Evolutionary conservation across 2,888 invertebrate genomes (phyloP).

Genomic region (Tiliacea citrago): DNA sequence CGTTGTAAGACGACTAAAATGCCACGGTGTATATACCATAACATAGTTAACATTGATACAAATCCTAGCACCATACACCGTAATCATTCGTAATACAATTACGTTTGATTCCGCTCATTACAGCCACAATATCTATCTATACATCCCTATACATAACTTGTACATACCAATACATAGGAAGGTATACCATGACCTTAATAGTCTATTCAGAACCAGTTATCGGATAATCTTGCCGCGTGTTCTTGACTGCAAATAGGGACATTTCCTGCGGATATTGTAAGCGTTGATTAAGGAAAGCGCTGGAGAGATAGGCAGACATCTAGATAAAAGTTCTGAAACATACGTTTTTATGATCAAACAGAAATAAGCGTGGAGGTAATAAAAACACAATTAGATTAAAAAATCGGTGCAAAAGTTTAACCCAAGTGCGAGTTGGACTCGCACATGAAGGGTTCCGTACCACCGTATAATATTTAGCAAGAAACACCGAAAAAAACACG

Average conservation of each 20-base stretch:
- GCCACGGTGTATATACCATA: too few relatives aligned
- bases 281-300: conserved; percentile 38
- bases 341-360: neutral
- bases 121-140: neutral
- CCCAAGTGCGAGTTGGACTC: too few relatives aligned
- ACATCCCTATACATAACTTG: neutral
- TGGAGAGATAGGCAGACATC: conserved; percentile 7
- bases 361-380: neutral
- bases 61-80: neutral
- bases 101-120: conserved; percentile 14
- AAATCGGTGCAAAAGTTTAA: too few relatives aligned
- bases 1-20: too few relatives aligned
- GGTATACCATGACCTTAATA: conserved; percentile 23
- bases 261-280: conserved; percentile 49
- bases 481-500: too few relatives aligned
- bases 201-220: conserved; percentile 44
- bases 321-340: neutral
- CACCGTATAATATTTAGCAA: too few relatives aligned
- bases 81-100: conserved; percentile 2
- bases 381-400: neutral
- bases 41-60: neutral
- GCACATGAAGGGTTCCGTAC: too few relatives aligned
- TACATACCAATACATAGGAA: neutral
- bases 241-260: conserved; percentile 47
- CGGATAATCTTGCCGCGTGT: conserved; percentile 46